These are phyloP conservation scores for Pandemis cinnamomeana DNA, from an alignment of 2,888 invertebrate genomes.

Conservation along the genomic window DNA sequence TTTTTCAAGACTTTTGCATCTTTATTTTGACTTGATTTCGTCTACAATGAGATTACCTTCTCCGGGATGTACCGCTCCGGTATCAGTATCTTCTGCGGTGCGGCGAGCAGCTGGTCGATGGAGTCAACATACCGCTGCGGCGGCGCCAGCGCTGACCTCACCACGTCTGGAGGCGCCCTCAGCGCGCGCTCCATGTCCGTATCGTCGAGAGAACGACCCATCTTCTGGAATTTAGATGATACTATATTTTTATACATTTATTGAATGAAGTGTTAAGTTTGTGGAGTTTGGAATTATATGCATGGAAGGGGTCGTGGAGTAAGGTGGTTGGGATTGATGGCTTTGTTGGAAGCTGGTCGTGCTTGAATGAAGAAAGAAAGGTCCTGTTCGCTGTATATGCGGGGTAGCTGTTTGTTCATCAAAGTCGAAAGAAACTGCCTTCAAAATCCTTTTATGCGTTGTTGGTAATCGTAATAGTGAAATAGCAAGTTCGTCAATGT, in stretches of 20 bases:
- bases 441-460: too few species aligned
- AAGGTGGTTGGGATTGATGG: too few species aligned
- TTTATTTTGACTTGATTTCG: not conserved
- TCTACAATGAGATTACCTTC: conserved; percentile 80
- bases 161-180: conserved; percentile 92
- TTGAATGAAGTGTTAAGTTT: not conserved
- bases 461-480: not conserved
- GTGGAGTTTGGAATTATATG: not conserved
- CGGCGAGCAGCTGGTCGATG: conserved; percentile 93
- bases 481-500: too few species aligned
- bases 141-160: conserved; percentile 89
- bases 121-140: conserved; percentile 89
- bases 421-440: not conserved
- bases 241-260: not conserved
- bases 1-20: not conserved
- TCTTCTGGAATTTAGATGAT: conserved; percentile 54
- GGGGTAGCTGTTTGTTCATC: not conserved
- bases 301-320: not conserved
- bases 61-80: conserved; percentile 97
- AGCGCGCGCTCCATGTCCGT: conserved; percentile 94
- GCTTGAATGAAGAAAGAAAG: not conserved
- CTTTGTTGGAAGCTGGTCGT: not conserved
- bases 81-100: conserved; percentile 95
- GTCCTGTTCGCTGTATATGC: not conserved
- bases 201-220: conserved; percentile 90